These are phyloP conservation scores for Cyanoliseus patagonus DNA, from an alignment of 2,113 vertebrate genomes.

Conservation along the genomic window DNA sequence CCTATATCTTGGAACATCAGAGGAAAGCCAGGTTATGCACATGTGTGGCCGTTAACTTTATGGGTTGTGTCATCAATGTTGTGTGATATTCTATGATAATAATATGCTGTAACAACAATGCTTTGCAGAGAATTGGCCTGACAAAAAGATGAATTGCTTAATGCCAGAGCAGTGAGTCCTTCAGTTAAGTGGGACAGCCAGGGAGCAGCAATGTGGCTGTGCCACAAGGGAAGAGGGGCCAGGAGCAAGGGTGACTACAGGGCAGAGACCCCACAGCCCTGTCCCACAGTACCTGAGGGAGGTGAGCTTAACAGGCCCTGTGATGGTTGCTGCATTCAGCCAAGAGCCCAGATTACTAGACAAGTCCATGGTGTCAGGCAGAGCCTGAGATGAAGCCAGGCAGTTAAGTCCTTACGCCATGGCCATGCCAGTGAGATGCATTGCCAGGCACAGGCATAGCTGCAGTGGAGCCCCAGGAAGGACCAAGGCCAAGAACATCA, in stretches of 20 bases:
- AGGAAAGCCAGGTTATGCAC: not conserved
- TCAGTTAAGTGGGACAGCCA: fast-evolving
- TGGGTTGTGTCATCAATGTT: not conserved
- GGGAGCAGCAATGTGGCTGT: not conserved
- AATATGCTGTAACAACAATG: not conserved
- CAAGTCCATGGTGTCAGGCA: not conserved
- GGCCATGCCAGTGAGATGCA: not conserved
- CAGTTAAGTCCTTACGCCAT: not conserved
- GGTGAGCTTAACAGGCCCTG: not conserved
- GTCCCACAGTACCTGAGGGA: too few relatives aligned
- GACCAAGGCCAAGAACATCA: not conserved
- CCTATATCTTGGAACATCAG: not conserved
- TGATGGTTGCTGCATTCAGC: not conserved
- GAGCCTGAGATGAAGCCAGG: not conserved
- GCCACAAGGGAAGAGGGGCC: not conserved
- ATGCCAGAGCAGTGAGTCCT: not conserved
- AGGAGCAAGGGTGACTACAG: not conserved
- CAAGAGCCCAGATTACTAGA: not conserved
- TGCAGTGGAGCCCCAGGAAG: not conserved
- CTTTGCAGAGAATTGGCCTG: not conserved
- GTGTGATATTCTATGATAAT: not conserved
- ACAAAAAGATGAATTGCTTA: not conserved
- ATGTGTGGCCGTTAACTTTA: not conserved
- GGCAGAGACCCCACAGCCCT: not conserved
- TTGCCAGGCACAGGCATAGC: not conserved